Conservation (phyloP, 2,888 invertebrate genomes). For the Leptinotarsa rubiginosa region DNA sequence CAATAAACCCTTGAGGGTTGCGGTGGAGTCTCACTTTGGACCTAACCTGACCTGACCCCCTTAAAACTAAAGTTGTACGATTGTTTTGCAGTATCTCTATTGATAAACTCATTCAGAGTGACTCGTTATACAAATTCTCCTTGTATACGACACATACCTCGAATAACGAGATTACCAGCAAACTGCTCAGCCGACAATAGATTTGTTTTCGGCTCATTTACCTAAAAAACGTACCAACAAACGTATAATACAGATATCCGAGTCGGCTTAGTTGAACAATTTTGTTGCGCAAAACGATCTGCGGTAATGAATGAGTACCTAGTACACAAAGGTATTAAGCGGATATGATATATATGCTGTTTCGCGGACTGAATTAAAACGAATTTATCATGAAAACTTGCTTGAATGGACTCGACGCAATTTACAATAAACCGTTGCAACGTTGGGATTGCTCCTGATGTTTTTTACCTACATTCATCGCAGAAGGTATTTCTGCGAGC, state of each 20-base stretch:
- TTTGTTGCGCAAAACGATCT: not conserved
- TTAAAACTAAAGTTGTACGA: too few relatives aligned
- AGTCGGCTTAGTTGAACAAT: not conserved
- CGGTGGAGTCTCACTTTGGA: too few relatives aligned
- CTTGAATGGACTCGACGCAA: not conserved
- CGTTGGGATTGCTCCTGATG: not conserved
- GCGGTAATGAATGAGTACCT: not conserved
- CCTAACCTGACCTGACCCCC: too few relatives aligned
- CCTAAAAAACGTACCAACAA: not conserved
- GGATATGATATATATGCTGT: constrained; percentile 5
- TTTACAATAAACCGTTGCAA: not conserved
- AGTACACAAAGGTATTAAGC: not conserved
- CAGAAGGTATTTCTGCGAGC: too few relatives aligned
- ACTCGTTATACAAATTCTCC: not conserved
- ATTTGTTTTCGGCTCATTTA: not conserved
- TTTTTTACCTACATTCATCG: not conserved
- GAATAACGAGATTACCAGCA: constrained; percentile 2
- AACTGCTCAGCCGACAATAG: not conserved
- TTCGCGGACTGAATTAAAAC: not conserved
- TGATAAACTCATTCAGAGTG: too few relatives aligned
- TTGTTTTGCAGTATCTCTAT: too few relatives aligned
- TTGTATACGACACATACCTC: not conserved
- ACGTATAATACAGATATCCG: not conserved
- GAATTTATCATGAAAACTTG: constrained; percentile 10
- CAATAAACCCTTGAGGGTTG: too few relatives aligned